Base-by-base conservation (phyloP, 2,797 vertebrate genomes). In the Balearica regulorum region DNA sequence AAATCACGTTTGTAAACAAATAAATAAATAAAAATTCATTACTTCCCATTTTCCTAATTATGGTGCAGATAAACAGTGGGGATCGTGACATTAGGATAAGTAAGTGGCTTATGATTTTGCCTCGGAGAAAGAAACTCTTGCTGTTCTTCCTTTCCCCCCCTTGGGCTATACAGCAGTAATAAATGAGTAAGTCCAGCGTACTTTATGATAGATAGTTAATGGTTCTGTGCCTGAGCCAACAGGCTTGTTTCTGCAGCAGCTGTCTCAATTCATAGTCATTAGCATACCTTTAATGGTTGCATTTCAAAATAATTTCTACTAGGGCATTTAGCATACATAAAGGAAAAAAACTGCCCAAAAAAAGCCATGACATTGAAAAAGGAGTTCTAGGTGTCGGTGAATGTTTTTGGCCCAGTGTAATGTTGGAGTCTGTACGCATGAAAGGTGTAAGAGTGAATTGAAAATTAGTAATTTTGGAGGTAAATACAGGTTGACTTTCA, bases 41-140 rank as follows among this genome's bases (percentile, higher is more conserved):
- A 80, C 77, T 97, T 97, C 89, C 97, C 86, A 86, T 98, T 98
- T 98, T 95, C 96, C 90, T 98, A 97, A 98, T 98, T 97, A 97
- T 95, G 97, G 97, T 97, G 98, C 96, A 97, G 97, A 97, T 97
- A 97, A 98, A 96, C 98, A 98, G 97, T 97, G 94, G 98, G 97
- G 96, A 96, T 98, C 85, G 10, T 96, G 97, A 96, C 97, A 98
- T 98, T 98, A 98, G 94, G 97, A 94, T 95, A 97, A 98, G 94
- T 96, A 97, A 98, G 96, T 95, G 91, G 88, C 92, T 97, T 97
- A 90, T 58, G 97, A 96, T 97, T 98, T 98, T 97, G 93, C 97
- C 97, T 97, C 21, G 25, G 94, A 97, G 97, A 95, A 96, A 94
- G 91, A 95, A 96, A 84, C 55, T 94, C 97, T 96, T 94, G 95